phyloP scores from a whole-genome alignment of 2,113 vertebrate genomes.

The Vimba vimba region DNA sequence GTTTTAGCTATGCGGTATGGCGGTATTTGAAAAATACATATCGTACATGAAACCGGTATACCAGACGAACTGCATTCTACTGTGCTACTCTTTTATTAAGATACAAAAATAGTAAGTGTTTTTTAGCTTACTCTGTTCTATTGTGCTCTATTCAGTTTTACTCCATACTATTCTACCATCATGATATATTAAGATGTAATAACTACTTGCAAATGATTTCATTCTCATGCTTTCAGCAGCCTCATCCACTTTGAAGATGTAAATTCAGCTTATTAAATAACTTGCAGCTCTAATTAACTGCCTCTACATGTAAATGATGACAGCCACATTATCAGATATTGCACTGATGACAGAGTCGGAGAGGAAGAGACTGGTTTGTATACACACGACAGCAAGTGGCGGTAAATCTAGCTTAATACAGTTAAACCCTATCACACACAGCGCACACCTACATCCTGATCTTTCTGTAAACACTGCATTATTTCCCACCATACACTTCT shows the following conservation, averaged over 20 bases:
- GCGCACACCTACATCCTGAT: neutral
- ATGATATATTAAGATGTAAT: neutral
- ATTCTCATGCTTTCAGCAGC: slow-evolving; percentile 45
- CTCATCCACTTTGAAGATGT: neutral
- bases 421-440: slow-evolving; percentile 1
- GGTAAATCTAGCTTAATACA: slow-evolving; percentile 11
- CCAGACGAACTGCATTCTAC: neutral
- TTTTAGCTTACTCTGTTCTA: neutral
- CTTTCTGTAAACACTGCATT: slow-evolving; percentile 1
- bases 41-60: no score
- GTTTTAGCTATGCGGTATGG: no score
- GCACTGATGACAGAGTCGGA: slow-evolving; percentile 25
- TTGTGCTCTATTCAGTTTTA: slow-evolving; percentile 15
- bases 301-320: slow-evolving; percentile 15
- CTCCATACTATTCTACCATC: slow-evolving; percentile 45
- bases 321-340: slow-evolving; percentile 2
- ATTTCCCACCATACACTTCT: neutral
- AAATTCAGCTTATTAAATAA: slow-evolving; percentile 28
- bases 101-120: neutral
- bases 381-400: neutral
- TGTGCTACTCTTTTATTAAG: neutral
- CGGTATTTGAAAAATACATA: no score
- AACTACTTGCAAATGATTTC: slow-evolving; percentile 22
- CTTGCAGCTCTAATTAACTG: slow-evolving; percentile 19
- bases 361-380: slow-evolving; percentile 16